Conservation (phyloP, 2,888 invertebrate species). For the Petrolisthes manimaculis region DNA sequence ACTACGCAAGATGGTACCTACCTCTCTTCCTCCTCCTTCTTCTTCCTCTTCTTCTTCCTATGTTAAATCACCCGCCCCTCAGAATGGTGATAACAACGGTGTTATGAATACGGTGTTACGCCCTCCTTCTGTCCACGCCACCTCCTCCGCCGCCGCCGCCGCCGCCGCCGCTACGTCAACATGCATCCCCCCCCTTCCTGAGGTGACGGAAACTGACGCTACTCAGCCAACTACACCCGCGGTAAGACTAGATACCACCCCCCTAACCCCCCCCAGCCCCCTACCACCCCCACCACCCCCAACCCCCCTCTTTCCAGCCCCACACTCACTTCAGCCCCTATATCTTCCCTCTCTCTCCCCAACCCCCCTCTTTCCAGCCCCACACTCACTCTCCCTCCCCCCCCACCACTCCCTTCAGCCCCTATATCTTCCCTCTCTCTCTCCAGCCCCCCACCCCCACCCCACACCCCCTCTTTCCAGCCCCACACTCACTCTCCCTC, state of each 20-base stretch:
- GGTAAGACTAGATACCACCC: conserved; percentile 57
- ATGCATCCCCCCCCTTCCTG: conserved; percentile 52
- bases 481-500: too few relatives aligned
- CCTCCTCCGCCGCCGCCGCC: too few relatives aligned
- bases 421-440: too few relatives aligned
- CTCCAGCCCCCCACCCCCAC: neutral
- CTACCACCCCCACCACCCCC: conserved; percentile 7
- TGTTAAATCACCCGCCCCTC: conserved; percentile 53
- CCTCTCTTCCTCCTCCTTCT: too few relatives aligned
- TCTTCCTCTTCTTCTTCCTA: too few relatives aligned
- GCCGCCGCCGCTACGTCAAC: conserved; percentile 25
- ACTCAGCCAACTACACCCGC: conserved; percentile 49
- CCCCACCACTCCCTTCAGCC: too few relatives aligned
- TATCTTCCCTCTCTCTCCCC: neutral
- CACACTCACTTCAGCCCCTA: neutral
- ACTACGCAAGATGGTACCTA: conserved; percentile 57
- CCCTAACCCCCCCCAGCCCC: conserved; percentile 21
- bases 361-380: neutral
- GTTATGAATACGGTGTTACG: too few relatives aligned
- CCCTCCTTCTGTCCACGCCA: too few relatives aligned
- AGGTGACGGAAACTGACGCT: conserved; percentile 56
- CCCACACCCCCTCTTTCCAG: neutral
- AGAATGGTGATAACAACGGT: conserved; percentile 61
- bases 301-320: neutral
- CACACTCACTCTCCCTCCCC: neutral